Percentiles rank a stretch among this genome's conserved stretches.
phyloP scores from a whole-genome alignment of 2,888 invertebrate genomes.

The Apamea epomidion region DNA sequence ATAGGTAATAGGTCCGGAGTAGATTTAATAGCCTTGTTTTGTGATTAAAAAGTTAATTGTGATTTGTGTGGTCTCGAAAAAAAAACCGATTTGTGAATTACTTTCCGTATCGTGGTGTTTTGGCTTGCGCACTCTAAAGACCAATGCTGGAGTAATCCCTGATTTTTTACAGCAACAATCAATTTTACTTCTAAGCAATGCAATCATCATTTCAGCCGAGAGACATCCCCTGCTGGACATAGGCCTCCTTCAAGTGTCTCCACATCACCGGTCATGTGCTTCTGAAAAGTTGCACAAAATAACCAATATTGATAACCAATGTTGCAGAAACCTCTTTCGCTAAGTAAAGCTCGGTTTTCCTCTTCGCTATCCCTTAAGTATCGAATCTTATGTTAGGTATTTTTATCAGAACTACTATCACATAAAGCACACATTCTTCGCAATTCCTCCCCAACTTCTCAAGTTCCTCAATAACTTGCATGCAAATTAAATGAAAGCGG shows the following conservation, averaged over 20 bases:
- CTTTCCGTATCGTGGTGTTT: not conserved
- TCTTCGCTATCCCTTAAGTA: not conserved
- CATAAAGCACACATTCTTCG: constrained; percentile 5
- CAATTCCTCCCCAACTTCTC: constrained; percentile 7
- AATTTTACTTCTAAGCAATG: too few relatives aligned
- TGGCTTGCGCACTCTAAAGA: too few relatives aligned
- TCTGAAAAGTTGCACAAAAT: not conserved
- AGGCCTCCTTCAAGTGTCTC: not conserved
- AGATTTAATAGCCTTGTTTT: constrained; percentile 39
- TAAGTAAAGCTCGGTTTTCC: not conserved
- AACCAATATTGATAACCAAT: not conserved
- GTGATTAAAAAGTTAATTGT: not conserved
- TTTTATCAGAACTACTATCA: not conserved
- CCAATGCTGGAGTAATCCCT: not conserved
- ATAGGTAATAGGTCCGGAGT: constrained; percentile 26
- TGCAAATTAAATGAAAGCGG: constrained; percentile 56
- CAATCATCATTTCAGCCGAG: not conserved
- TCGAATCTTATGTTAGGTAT: not conserved
- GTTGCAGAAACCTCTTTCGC: not conserved
- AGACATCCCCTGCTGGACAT: not conserved
- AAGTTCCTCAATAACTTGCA: constrained; percentile 44
- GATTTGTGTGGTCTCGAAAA: not conserved
- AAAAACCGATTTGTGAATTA: too few relatives aligned
- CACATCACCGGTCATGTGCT: not conserved
- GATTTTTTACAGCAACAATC: not conserved